Evolutionary conservation across 2,888 invertebrate genomes (phyloP), one percentile per base, ranked within the genome.

Genomic region (Andrena flavipes): DNA sequence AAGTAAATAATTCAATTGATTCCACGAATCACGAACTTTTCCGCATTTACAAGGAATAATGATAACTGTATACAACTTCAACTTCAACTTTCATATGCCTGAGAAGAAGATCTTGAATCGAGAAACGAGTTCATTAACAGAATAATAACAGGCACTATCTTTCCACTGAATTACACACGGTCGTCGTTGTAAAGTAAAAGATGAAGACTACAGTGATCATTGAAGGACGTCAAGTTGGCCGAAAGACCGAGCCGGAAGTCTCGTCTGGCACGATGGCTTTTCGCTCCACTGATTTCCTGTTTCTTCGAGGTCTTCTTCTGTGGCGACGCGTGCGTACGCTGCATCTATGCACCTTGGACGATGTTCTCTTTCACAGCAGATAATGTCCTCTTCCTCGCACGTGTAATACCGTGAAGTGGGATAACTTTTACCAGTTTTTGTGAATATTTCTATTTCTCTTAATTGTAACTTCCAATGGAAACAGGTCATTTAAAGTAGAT

Each of bases 241-340:
- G 60, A 82, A 72, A 75, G 35, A 49, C 75, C 75, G 69, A 75
- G 64, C 68, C 78, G 87, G 87, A 87, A 87, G 74, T 74, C 35
- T 33, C 68, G 81, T 81, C 83, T 80, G 78, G 63, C 71, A 51
- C 65, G 75, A 78, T 80, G 76, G 69, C 67, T 85, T 85, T 85
- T 71, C 80, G 85, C 65, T 51, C 75, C 82, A 80, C 69, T 33
- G 85, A 64, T 83, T 85, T 84, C 84, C 78, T 77, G 76, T 69
- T 87, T 79, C 78, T 69, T 80, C 63, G 68, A 42, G 71, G 81
- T 82, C 76, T 83, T 82, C 78, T 69, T 77, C 80, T 80, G 13
- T 42, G 60, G 54, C 76, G 76, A 69, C 82, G 85, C 72, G 83
- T 80, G 76, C 59, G 6, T 56, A 42, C 54, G 35, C 63, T 60